Evolutionary conservation across 2,797 vertebrate genomes (phyloP).

Genomic region (Peromyscus melanophrys): DNA sequence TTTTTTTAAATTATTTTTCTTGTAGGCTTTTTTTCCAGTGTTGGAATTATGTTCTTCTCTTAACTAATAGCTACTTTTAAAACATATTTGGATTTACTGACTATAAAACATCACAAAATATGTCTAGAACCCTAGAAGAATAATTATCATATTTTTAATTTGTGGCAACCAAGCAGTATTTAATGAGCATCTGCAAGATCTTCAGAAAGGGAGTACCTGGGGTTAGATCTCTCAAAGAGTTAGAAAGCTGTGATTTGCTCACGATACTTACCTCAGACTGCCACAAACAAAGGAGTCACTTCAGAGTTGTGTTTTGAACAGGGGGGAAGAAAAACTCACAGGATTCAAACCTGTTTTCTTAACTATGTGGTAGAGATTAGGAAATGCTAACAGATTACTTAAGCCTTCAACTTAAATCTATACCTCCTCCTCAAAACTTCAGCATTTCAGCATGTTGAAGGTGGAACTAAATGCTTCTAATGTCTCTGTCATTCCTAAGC

Average conservation of each 20-base stretch:
- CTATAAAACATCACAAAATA: conserved; percentile 45
- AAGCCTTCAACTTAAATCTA: not conserved
- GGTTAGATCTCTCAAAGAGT: not conserved
- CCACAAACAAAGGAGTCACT: conserved; percentile 33
- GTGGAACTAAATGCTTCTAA: not conserved
- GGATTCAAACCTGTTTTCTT: conserved; percentile 4
- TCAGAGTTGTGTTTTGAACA: not conserved
- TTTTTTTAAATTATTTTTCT: not conserved
- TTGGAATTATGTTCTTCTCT: not conserved
- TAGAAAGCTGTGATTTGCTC: not conserved
- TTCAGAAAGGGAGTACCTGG: not conserved
- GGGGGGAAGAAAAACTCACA: not conserved
- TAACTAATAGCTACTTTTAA: conserved; percentile 10
- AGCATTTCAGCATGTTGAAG: not conserved
- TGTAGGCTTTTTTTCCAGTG: not conserved
- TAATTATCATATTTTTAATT: not conserved
- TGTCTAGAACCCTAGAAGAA: not conserved
- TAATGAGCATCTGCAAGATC: not conserved
- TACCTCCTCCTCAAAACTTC: not conserved
- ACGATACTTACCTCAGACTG: not conserved
- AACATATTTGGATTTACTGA: not conserved
- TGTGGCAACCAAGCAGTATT: not conserved
- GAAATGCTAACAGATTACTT: not conserved
- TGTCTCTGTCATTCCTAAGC: conserved; percentile 7
- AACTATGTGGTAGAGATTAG: not conserved